Evolutionary conservation across 2,113 vertebrate genomes (phyloP).

Genomic region (Synodontis membranacea): DNA sequence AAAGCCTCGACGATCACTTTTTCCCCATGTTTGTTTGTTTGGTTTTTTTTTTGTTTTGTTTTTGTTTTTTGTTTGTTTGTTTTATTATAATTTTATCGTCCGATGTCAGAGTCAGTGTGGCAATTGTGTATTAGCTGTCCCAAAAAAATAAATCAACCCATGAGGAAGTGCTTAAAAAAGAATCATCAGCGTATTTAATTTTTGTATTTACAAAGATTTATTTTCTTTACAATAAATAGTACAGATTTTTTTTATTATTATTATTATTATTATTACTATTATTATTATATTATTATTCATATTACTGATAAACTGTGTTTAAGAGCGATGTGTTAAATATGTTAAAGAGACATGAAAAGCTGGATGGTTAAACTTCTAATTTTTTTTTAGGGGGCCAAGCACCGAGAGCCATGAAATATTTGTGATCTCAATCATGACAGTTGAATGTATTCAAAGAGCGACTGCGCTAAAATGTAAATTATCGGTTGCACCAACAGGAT

Average conservation of each 20-base stretch:
- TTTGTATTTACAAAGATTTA: slow-evolving; percentile 89
- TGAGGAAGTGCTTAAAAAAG: slow-evolving; percentile 79
- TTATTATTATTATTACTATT: slow-evolving; percentile 63
- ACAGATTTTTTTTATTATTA: slow-evolving; percentile 92
- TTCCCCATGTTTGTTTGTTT: slow-evolving; percentile 52
- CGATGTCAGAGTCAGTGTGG: slow-evolving; percentile 83
- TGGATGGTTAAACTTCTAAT: slow-evolving; percentile 67
- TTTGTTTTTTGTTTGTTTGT: slow-evolving; percentile 44
- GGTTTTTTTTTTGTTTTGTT: slow-evolving; percentile 63
- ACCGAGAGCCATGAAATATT: background rate
- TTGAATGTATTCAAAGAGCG: background rate
- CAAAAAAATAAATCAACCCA: slow-evolving; percentile 72
- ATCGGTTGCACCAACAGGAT: background rate
- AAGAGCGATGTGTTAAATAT: slow-evolving; percentile 84
- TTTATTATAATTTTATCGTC: background rate
- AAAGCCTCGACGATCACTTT: slow-evolving; percentile 84
- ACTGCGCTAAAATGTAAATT: background rate
- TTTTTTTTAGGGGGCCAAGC: slow-evolving; percentile 36
- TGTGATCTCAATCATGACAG: slow-evolving; percentile 53
- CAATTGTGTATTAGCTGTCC: slow-evolving; percentile 83
- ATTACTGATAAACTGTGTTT: slow-evolving; percentile 85
- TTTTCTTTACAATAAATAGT: slow-evolving; percentile 87
- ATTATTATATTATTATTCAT: slow-evolving; percentile 7
- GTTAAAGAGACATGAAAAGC: slow-evolving; percentile 73
- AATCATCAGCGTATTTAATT: slow-evolving; percentile 89